Evolutionary conservation across 2,888 invertebrate genomes (phyloP).

Genomic region (Uloborus plumipes): DNA sequence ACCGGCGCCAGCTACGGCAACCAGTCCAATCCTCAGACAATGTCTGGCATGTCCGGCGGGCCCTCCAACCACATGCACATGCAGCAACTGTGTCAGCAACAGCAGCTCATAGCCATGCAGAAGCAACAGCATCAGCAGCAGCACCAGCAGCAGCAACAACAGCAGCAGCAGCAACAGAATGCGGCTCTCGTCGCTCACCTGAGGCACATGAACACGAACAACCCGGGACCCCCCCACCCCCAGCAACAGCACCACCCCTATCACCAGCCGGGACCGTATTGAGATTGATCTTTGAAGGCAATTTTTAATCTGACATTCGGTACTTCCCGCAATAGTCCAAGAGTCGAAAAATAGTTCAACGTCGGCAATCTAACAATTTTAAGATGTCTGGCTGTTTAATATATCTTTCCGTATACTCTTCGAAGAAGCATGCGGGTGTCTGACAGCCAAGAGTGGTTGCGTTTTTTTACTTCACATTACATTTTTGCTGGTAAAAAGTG

Average conservation of each 20-base stretch:
- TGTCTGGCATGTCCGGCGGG: constrained; percentile 49
- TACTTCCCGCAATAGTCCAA: too few species aligned
- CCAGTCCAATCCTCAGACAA: constrained; percentile 51
- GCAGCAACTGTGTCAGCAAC: constrained; percentile 63
- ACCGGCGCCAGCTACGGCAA: constrained; percentile 47
- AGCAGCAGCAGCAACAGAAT: constrained; percentile 55
- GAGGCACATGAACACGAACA: constrained; percentile 50
- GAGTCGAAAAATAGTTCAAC: too few species aligned
- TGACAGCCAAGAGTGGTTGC: too few species aligned
- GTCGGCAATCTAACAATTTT: too few species aligned
- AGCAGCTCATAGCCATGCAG: constrained; percentile 62
- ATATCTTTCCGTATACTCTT: too few species aligned
- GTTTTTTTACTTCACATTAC: too few species aligned
- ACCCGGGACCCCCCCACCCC: constrained; percentile 50
- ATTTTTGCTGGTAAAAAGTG: too few species aligned
- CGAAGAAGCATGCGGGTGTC: too few species aligned
- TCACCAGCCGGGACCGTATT: constrained; percentile 60
- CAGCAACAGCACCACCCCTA: constrained; percentile 61
- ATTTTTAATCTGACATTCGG: too few species aligned
- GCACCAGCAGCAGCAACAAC: constrained; percentile 62
- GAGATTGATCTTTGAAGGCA: not conserved
- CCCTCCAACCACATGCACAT: constrained; percentile 59
- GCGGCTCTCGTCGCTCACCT: constrained; percentile 60
- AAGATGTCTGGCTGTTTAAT: too few species aligned
- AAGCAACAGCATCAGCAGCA: constrained; percentile 61